Base-by-base conservation (phyloP, 2,113 vertebrate species). In the Hemibagrus wyckioides region DNA sequence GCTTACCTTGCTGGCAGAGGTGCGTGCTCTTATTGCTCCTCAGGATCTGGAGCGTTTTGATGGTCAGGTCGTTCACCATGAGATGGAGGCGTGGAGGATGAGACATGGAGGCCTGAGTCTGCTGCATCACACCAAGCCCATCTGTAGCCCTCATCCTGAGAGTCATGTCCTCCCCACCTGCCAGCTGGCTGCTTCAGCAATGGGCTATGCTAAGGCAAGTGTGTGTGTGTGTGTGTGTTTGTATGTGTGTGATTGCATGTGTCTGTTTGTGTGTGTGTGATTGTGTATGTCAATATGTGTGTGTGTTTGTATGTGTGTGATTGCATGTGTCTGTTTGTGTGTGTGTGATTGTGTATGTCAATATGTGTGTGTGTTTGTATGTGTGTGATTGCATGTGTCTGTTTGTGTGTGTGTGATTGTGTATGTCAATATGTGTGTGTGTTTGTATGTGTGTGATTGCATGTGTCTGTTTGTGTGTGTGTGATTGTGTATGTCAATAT, bases 11-110 rank as follows among this genome's bases (percentile, higher is more conserved):
- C 92, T 99, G 77, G 96, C 97, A 0, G 98, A 99, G 89, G 95
- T 99, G 89, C 93, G 97, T 88, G 92, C 95, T 0, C 93, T 96
- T 85, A 95, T 99, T 88, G 94, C 92, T 50, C 95, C 95, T 0
- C 96, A 98, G 89, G 98, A 99, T 91, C 94, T 98, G 61, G 97
- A 97, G 83, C 85, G 95, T 41, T 99, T 97, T 0, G 98, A 99
- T 89, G 94, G 95, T 88, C 94, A 99, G 94, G 97, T 99, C 84
- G 91, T 98, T 88, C 94, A 96, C 92, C 94, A 93, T 13, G 97
- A 98, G 92, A 97, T 97, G 0, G 97, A 97, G 91, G 95, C 96
- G 8, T 96, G 97, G 95, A 97, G 97, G 88, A 94, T 95, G 0
- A 96, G 96, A 39, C 96, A 97, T 85, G 95, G 94, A 86, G 93